A percentile compares a stretch with the other conserved stretches of the same genome.
Conservation (phyloP, 2,113 vertebrate genomes). For the Corythoichthys haematopterus region DNA sequence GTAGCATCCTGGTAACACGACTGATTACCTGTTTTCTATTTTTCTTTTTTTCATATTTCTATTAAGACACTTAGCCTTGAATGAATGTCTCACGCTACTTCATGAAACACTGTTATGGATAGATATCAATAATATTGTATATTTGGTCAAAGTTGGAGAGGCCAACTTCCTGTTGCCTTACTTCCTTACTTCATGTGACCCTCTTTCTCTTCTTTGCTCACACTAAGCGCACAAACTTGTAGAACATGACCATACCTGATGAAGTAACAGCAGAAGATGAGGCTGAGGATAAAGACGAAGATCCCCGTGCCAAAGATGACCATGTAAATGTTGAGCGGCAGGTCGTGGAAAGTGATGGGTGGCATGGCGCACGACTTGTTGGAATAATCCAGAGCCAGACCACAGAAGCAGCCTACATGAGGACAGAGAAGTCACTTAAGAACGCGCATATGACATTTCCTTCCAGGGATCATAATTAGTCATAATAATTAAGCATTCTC, state of each 20-base stretch:
- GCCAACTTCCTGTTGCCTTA: constrained; percentile 61
- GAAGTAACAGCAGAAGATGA: constrained; percentile 96
- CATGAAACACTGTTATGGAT: no score
- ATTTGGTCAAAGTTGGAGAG: no score
- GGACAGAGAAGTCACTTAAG: constrained; percentile 7
- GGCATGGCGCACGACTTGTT: constrained; percentile 88
- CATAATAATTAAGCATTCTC: background rate
- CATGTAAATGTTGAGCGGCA: constrained; percentile 95
- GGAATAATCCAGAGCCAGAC: constrained; percentile 79
- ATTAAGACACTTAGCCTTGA: no score
- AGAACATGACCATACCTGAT: constrained; percentile 77
- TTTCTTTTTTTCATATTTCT: no score
- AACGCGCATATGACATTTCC: background rate
- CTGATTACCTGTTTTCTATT: no score
- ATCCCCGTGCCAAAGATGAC: constrained; percentile 90
- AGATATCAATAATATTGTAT: no score
- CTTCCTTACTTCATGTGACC: no score
- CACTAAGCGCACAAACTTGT: no score
- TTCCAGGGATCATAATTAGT: background rate
- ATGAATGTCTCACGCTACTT: no score
- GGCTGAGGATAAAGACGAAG: constrained; percentile 90
- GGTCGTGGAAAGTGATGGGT: constrained; percentile 89
- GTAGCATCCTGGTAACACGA: no score
- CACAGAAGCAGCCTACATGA: constrained; percentile 84
- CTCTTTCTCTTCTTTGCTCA: background rate